phyloP scores from a whole-genome alignment of 2,113 vertebrate species.

The Anhinga anhinga region DNA sequence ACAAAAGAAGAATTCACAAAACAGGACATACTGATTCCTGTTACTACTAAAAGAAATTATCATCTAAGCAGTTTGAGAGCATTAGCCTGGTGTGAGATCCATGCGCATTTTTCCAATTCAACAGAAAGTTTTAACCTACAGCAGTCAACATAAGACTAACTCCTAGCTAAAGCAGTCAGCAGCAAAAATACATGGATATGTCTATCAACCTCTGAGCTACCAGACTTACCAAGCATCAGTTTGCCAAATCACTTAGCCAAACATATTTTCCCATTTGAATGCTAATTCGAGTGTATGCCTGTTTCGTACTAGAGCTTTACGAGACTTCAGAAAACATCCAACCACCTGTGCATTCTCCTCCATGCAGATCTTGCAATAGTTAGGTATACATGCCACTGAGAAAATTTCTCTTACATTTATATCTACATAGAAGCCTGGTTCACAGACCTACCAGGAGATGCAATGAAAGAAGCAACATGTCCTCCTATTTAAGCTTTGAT shows the following conservation, averaged over 20 bases:
- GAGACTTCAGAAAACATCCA: not conserved
- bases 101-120: not conserved
- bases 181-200: not conserved
- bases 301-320: not conserved
- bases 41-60: not conserved
- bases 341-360: not conserved
- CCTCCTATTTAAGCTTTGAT: not conserved
- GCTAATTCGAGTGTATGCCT: accelerated
- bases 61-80: not conserved
- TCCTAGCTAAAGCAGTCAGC: not conserved
- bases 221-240: not conserved
- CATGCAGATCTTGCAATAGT: not conserved
- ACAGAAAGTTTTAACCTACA: not conserved
- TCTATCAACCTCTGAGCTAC: not conserved
- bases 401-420: not conserved
- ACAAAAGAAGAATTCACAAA: not conserved
- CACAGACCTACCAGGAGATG: not conserved
- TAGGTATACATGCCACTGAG: not conserved
- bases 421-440: not conserved
- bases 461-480: not conserved
- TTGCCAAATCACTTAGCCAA: not conserved
- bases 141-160: not conserved
- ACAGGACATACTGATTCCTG: not conserved
- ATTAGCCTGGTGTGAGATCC: not conserved
- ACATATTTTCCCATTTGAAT: not conserved